Evolutionary conservation across 1,140 invertebrate species (phyloP).

Genomic region (Pristionchus pacificus): DNA sequence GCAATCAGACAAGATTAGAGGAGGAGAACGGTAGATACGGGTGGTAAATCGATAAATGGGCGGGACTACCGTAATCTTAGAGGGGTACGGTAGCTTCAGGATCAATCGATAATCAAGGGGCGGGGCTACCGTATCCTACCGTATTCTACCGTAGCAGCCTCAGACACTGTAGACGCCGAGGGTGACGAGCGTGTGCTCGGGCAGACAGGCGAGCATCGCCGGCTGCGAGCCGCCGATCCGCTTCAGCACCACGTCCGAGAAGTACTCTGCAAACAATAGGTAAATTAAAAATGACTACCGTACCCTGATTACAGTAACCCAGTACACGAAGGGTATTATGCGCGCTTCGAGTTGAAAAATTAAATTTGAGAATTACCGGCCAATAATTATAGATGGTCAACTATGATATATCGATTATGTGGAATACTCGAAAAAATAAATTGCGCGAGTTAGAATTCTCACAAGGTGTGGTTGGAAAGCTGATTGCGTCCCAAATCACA

Average conservation of each 20-base stretch:
- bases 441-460: background rate
- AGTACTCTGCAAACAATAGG: background rate
- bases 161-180: background rate
- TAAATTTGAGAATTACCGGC: no score
- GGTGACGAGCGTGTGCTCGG: background rate
- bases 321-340: no score
- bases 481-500: no score
- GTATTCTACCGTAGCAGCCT: no score
- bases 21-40: no score
- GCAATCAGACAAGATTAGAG: no score
- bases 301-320: background rate
- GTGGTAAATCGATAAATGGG: background rate
- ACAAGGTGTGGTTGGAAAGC: no score
- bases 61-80: background rate
- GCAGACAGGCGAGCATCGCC: background rate
- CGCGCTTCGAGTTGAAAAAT: no score
- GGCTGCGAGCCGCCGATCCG: background rate
- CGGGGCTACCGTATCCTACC: no score
- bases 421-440: background rate
- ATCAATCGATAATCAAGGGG: background rate
- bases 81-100: background rate
- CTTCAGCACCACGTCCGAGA: background rate
- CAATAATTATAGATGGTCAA: background rate
- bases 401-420: background rate
- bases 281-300: background rate